A percentile compares a stretch with the other conserved stretches of the same genome.
Evolutionary conservation across 2,888 invertebrate genomes (phyloP).

Genomic region (Tanaodytes sp.): DNA sequence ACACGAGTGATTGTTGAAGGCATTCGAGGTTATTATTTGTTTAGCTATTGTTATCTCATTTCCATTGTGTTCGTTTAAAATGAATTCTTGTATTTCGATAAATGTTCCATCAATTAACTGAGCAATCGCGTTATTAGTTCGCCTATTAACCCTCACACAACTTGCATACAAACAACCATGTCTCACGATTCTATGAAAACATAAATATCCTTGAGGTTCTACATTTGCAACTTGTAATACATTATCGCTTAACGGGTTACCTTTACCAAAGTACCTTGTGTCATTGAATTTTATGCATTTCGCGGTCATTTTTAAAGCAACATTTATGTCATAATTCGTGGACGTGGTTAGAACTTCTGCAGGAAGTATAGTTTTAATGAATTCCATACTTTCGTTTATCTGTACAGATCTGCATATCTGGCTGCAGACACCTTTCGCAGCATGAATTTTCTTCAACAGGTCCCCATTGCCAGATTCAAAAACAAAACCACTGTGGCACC

Average conservation of each 20-base stretch:
- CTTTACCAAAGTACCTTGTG: slow-evolving; percentile 4
- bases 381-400: neutral
- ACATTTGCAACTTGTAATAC: neutral
- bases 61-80: neutral
- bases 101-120: neutral
- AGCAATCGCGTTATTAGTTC: slow-evolving; percentile 4
- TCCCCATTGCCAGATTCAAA: slow-evolving; percentile 49
- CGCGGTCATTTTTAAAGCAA: neutral
- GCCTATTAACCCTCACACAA: neutral
- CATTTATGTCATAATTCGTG: neutral
- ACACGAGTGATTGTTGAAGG: neutral
- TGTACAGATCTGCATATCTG: slow-evolving; percentile 28
- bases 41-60: neutral
- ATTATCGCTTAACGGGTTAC: neutral
- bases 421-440: slow-evolving; percentile 9
- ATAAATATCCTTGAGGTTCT: neutral
- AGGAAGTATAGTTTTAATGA: neutral
- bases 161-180: neutral
- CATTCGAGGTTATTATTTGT: neutral
- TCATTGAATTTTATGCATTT: slow-evolving; percentile 1
- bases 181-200: slow-evolving; percentile 5
- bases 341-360: neutral
- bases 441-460: slow-evolving; percentile 21
- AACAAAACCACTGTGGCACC: slow-evolving; percentile 39
- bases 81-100: neutral